Percentiles rank a stretch among this genome's conserved stretches.
These are phyloP conservation scores for Hemibagrus guttatus DNA, from an alignment of 2,797 vertebrate species.

Conservation along the genomic window DNA sequence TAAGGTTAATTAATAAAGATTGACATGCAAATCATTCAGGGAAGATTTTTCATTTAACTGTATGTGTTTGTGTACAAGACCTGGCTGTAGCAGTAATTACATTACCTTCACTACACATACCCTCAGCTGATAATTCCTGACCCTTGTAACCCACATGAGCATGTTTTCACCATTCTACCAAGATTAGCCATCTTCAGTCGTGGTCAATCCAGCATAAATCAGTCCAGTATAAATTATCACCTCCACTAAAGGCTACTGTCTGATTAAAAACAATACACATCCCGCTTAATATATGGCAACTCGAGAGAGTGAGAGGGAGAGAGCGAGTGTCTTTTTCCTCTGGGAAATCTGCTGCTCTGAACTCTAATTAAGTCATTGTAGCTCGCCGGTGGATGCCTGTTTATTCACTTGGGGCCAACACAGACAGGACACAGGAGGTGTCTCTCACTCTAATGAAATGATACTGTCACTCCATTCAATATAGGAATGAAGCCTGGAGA, in stretches of 20 bases:
- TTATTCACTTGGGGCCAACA: conserved; percentile 39
- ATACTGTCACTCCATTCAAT: conserved; percentile 16
- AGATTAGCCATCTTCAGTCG: conserved; percentile 44
- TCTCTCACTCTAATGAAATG: conserved; percentile 42
- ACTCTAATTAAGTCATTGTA: conserved; percentile 48
- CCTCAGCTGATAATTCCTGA: conserved; percentile 49
- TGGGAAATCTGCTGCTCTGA: conserved; percentile 52
- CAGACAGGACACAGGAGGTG: conserved; percentile 20
- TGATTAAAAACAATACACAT: conserved; percentile 60
- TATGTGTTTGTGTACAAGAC: conserved; percentile 30
- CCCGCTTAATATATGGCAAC: conserved; percentile 49
- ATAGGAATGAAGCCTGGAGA: neutral
- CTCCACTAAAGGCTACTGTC: conserved; percentile 47
- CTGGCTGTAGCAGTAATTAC: conserved; percentile 39
- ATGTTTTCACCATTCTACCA: conserved; percentile 25
- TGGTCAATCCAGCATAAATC: conserved; percentile 52
- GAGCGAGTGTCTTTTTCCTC: conserved; percentile 39
- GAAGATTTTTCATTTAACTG: conserved; percentile 3
- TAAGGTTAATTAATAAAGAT: neutral
- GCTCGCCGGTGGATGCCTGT: conserved; percentile 44
- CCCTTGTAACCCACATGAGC: conserved; percentile 41
- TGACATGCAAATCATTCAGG: neutral
- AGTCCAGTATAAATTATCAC: conserved; percentile 54
- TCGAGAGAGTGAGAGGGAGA: conserved; percentile 13
- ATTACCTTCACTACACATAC: conserved; percentile 43